Conservation (phyloP, 2,113 vertebrate species). For the Indicator maculatus region DNA sequence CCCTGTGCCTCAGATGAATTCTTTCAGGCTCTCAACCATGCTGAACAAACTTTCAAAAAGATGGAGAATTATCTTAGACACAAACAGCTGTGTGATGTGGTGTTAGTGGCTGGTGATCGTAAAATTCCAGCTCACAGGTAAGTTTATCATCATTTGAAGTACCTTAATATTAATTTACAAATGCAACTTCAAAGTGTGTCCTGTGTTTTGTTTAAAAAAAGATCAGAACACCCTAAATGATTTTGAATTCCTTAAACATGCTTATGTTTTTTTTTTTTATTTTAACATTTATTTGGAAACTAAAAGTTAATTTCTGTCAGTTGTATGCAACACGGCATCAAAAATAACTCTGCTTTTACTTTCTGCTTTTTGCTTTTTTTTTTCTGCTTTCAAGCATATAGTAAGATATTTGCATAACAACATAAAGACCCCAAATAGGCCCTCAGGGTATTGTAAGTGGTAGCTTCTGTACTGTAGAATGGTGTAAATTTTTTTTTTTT, state of each 20-base stretch:
- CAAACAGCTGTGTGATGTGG: constrained; percentile 93
- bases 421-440: not conserved
- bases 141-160: not conserved
- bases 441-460: not conserved
- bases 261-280: not conserved
- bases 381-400: not conserved
- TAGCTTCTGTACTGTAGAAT: not conserved
- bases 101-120: constrained; percentile 92
- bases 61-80: constrained; percentile 96
- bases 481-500: not conserved
- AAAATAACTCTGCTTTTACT: not conserved
- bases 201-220: not conserved
- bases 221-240: not conserved
- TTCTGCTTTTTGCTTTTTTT: not conserved
- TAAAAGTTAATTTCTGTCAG: not conserved
- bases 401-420: not conserved
- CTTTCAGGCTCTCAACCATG: constrained; percentile 94
- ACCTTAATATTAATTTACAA: not conserved
- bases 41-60: constrained; percentile 92
- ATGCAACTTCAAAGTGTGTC: not conserved
- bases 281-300: not conserved
- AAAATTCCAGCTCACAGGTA: constrained; percentile 98
- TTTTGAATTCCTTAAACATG: not conserved
- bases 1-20: constrained; percentile 92
- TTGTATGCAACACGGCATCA: not conserved